Evolutionary conservation across 2,888 invertebrate genomes (phyloP).

Genomic region (Hirtodrosophila trivittata): DNA sequence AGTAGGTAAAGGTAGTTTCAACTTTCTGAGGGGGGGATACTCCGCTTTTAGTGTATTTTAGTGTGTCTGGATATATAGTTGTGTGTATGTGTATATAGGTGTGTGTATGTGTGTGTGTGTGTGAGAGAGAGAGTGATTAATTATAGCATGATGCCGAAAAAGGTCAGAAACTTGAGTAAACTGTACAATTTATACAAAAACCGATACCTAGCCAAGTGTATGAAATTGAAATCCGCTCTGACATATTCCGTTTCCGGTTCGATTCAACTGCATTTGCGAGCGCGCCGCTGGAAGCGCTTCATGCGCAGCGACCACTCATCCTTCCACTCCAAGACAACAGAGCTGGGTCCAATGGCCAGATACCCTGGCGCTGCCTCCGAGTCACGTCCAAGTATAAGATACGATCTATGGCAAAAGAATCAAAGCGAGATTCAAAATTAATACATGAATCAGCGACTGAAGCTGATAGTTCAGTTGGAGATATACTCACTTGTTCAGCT

Average conservation of each 20-base stretch:
- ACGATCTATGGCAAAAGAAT: constrained; percentile 66
- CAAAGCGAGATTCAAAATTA: neutral
- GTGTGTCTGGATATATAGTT: constrained; percentile 3
- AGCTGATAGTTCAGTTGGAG: neutral
- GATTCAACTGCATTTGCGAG: constrained; percentile 84
- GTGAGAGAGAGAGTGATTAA: constrained; percentile 29
- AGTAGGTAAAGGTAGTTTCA: neutral
- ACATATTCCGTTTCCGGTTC: constrained; percentile 84
- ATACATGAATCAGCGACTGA: neutral
- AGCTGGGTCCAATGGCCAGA: constrained; percentile 82
- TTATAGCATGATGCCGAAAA: constrained; percentile 83
- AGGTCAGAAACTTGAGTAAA: constrained; percentile 83
- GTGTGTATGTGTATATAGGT: constrained; percentile 5
- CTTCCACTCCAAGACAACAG: constrained; percentile 82
- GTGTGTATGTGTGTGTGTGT: constrained; percentile 6
- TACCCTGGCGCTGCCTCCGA: constrained; percentile 83
- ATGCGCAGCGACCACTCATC: constrained; percentile 83
- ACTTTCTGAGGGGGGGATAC: constrained; percentile 10
- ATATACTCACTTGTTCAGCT: constrained; percentile 81
- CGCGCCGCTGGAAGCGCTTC: constrained; percentile 83
- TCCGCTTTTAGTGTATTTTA: constrained; percentile 22
- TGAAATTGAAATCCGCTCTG: constrained; percentile 83
- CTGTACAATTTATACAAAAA: constrained; percentile 84
- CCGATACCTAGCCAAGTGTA: constrained; percentile 83
- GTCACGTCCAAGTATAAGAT: constrained; percentile 82